A percentile compares a stretch with the other conserved stretches of the same genome.
phyloP scores from a whole-genome alignment of 1,140 invertebrate species.

The Araneus ventricosus region DNA sequence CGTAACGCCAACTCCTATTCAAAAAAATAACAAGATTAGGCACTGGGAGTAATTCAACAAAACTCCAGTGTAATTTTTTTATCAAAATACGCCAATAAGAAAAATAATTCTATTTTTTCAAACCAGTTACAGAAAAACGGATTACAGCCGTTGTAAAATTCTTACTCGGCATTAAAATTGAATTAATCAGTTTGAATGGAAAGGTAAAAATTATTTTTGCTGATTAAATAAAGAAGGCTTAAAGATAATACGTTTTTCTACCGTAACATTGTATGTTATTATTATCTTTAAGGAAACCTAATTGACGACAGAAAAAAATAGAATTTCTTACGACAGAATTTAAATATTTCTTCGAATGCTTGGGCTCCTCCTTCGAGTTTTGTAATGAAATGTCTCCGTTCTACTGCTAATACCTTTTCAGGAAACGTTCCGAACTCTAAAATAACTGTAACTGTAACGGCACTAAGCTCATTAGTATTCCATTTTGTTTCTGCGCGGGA shows the following conservation, averaged over 20 bases:
- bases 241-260: slow-evolving; percentile 10
- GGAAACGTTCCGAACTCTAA: neutral
- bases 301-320: neutral
- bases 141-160: neutral
- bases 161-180: neutral
- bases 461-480: slow-evolving; percentile 12
- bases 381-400: slow-evolving; percentile 1
- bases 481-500: neutral
- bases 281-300: neutral
- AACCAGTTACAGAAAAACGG: neutral
- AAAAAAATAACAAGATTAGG: neutral
- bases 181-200: neutral
- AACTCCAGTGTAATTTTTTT: neutral
- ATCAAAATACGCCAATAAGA: neutral
- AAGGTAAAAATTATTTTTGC: slow-evolving; percentile 10
- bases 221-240: neutral
- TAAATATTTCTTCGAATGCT: neutral
- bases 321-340: neutral
- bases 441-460: neutral
- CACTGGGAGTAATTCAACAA: neutral
- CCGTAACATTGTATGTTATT: neutral
- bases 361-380: neutral
- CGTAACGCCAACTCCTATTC: neutral
- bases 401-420: neutral
- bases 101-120: neutral